Evolutionary conservation across 1,140 invertebrate species (phyloP).

Genomic region (honey bee (Apis mellifera)): DNA sequence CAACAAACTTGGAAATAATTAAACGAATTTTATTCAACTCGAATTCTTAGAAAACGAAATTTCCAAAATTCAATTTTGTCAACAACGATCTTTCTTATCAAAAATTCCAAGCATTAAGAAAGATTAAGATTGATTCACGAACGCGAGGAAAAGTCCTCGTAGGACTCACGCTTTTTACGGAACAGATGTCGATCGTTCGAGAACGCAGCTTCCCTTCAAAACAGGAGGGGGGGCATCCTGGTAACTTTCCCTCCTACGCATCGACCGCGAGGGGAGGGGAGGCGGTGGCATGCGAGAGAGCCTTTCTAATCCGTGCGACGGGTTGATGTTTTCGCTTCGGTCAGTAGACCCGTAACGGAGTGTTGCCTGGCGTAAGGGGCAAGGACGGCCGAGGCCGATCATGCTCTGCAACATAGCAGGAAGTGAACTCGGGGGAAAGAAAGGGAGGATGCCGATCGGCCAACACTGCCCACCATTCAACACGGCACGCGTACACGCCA

Average conservation of each 20-base stretch:
- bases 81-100: no score
- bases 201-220: conserved; percentile 48
- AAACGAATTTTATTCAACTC: no score
- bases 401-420: conserved; percentile 49
- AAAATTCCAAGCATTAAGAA: no score
- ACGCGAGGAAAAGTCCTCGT: no score
- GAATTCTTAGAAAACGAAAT: no score
- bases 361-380: conserved; percentile 77
- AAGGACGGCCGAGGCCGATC: conserved; percentile 80
- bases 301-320: conserved; percentile 75
- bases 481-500: neutral
- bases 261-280: conserved; percentile 15
- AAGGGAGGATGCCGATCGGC: conserved; percentile 44
- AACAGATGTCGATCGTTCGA: conserved; percentile 52
- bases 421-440: conserved; percentile 45
- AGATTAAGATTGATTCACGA: no score
- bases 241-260: conserved; percentile 78
- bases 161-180: conserved; percentile 24
- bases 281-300: conserved; percentile 62
- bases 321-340: conserved; percentile 75
- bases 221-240: neutral
- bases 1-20: no score
- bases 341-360: conserved; percentile 72
- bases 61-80: no score
- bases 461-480: conserved; percentile 24